Percentiles rank a stretch among this genome's conserved stretches.
Conservation (phyloP, 2,113 vertebrate genomes). For the Thalassoma bifasciatum region DNA sequence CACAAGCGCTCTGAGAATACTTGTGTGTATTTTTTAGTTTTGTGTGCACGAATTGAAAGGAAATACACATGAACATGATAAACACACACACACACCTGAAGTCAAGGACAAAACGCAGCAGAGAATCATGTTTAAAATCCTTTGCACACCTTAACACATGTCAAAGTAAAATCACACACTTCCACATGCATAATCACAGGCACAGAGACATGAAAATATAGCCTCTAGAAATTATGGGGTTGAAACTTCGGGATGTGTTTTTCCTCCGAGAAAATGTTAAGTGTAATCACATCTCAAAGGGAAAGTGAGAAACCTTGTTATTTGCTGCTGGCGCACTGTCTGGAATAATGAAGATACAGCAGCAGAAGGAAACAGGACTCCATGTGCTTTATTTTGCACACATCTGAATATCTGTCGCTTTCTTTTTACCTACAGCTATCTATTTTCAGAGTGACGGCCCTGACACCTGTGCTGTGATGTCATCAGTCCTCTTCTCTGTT, state of each 20-base stretch:
- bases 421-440: conserved; percentile 23
- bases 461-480: conserved; percentile 58
- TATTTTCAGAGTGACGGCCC: conserved; percentile 41
- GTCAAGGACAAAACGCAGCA: background rate
- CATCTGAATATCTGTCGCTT: conserved; percentile 4
- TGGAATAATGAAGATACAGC: conserved; percentile 34
- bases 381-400: background rate
- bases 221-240: conserved; percentile 47
- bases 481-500: conserved; percentile 38
- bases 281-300: conserved; percentile 32
- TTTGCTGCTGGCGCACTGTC: conserved; percentile 15
- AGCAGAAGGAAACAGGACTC: conserved; percentile 30
- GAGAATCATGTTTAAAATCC: conserved; percentile 5
- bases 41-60: background rate
- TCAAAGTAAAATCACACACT: background rate
- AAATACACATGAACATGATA: background rate
- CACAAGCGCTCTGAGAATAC: conserved; percentile 25
- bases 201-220: conserved; percentile 39
- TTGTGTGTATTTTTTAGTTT: conserved; percentile 24
- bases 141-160: conserved; percentile 14
- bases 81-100: background rate
- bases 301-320: conserved; percentile 30
- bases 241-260: conserved; percentile 40
- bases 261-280: conserved; percentile 30
- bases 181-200: conserved; percentile 9